These are phyloP conservation scores for Trachops cirrhosus DNA, from an alignment of 2,797 vertebrate genomes.

Conservation along the genomic window DNA sequence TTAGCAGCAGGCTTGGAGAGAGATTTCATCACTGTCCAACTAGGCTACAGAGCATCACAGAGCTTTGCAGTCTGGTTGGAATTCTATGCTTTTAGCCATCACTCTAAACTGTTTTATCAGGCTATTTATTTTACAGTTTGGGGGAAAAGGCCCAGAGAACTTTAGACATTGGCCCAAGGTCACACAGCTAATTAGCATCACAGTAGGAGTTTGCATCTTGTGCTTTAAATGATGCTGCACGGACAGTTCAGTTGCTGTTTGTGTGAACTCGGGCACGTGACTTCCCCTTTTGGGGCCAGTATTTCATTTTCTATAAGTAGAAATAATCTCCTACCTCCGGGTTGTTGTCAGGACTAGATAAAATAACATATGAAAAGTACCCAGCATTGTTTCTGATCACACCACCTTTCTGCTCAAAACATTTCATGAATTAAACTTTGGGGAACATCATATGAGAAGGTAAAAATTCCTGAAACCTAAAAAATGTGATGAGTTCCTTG, in stretches of 20 bases:
- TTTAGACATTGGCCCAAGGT: neutral
- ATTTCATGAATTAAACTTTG: neutral
- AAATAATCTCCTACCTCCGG: neutral
- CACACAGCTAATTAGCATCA: neutral
- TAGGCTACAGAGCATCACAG: neutral
- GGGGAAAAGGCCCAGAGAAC: neutral
- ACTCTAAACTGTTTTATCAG: neutral
- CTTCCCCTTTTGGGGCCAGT: neutral
- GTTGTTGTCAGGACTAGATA: neutral
- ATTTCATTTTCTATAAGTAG: neutral
- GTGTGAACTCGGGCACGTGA: neutral
- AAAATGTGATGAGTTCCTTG: neutral
- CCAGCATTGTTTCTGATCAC: neutral
- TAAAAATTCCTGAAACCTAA: neutral
- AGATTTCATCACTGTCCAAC: neutral
- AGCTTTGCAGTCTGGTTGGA: neutral
- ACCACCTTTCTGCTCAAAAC: neutral
- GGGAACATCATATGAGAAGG: neutral
- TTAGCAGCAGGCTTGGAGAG: neutral
- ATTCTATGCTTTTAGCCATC: neutral
- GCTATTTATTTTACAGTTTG: neutral
- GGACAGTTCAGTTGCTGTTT: neutral
- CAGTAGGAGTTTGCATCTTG: neutral
- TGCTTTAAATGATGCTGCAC: neutral
- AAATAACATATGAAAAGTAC: neutral